These are phyloP conservation scores for Oncorhynchus kisutch DNA, from an alignment of 2,113 vertebrate genomes.

Conservation along the genomic window DNA sequence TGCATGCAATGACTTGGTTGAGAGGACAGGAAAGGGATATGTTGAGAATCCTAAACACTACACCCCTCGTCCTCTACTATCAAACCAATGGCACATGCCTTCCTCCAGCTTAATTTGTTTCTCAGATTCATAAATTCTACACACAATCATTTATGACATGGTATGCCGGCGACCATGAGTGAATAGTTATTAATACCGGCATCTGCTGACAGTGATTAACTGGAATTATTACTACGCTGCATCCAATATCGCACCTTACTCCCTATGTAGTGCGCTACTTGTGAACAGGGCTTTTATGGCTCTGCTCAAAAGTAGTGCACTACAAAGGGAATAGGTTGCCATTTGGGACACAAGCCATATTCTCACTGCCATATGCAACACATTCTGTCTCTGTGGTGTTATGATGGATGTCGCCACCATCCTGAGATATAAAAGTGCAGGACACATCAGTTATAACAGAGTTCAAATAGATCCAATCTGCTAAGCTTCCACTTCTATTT, in stretches of 20 bases:
- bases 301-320: too few species aligned
- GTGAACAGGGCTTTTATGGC: too few species aligned
- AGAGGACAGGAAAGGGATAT: slow-evolving; percentile 1
- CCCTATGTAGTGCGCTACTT: too few species aligned
- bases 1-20: slow-evolving; percentile 5
- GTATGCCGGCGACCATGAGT: slow-evolving; percentile 26
- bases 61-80: background rate
- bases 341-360: too few species aligned
- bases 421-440: slow-evolving; percentile 18
- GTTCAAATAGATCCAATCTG: slow-evolving; percentile 24
- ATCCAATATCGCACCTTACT: too few species aligned
- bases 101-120: background rate
- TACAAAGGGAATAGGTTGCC: too few species aligned
- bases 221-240: slow-evolving; percentile 41
- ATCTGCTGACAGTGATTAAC: slow-evolving; percentile 51
- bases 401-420: slow-evolving; percentile 32
- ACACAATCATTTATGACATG: slow-evolving; percentile 22
- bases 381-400: background rate
- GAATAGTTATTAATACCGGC: slow-evolving; percentile 42
- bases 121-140: slow-evolving; percentile 26
- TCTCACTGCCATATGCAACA: slow-evolving; percentile 28
- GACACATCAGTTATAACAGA: slow-evolving; percentile 29
- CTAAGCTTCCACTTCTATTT: slow-evolving; percentile 9
- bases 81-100: too few species aligned
- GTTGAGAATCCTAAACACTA: slow-evolving; percentile 6